phyloP scores from a whole-genome alignment of 2,797 vertebrate genomes.

The Anguilla megastoma region DNA sequence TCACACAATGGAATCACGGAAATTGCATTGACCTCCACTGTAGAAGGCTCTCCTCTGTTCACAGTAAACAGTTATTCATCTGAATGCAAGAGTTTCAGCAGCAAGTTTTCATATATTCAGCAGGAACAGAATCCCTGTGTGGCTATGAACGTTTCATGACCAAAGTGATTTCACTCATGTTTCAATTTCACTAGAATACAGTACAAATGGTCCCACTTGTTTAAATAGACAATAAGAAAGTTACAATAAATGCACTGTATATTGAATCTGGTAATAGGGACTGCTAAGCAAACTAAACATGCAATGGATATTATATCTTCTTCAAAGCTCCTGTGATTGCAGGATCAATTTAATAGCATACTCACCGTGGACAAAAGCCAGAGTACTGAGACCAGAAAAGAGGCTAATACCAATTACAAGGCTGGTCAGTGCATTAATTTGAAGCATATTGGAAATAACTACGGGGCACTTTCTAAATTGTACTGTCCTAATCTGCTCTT shows the following conservation, averaged over 20 bases:
- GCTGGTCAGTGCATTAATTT: background rate
- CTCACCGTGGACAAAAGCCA: background rate
- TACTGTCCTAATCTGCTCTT: background rate
- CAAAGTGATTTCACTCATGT: too few species aligned
- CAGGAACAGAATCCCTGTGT: background rate
- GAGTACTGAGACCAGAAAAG: background rate
- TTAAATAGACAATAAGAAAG: too few species aligned
- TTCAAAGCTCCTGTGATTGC: background rate
- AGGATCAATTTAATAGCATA: background rate
- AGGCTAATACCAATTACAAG: background rate
- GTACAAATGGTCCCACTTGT: too few species aligned
- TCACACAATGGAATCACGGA: slow-evolving; percentile 10
- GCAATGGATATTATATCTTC: background rate
- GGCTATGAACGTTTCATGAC: too few species aligned
- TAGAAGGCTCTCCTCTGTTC: background rate
- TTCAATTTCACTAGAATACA: too few species aligned
- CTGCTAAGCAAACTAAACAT: background rate
- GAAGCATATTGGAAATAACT: background rate
- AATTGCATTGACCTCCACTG: background rate
- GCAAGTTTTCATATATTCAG: background rate
- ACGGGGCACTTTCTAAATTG: background rate
- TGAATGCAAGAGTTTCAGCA: background rate
- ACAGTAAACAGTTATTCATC: background rate
- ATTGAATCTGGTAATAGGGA: too few species aligned
- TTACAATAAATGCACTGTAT: too few species aligned